Evolutionary conservation across 2,888 invertebrate species (phyloP).

Genomic region (Caenorhabditis plicata): DNA sequence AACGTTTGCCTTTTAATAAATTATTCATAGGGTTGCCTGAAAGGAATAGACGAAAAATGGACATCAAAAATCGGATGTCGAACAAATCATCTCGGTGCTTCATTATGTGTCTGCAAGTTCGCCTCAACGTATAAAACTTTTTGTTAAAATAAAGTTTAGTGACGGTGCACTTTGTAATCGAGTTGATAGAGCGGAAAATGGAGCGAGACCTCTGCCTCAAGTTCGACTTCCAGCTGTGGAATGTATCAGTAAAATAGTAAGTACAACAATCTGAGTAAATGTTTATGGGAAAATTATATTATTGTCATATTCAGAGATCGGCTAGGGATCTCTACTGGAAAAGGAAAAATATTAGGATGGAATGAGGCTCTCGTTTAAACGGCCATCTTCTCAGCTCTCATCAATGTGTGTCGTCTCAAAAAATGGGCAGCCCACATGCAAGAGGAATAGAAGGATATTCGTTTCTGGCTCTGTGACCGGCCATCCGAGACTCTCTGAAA

Average conservation of each 20-base stretch:
- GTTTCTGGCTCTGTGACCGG: too few species aligned
- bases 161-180: slow-evolving; percentile 37
- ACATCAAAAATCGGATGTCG: slow-evolving; percentile 49
- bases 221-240: slow-evolving; percentile 36
- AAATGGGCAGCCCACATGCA: too few species aligned
- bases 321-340: too few species aligned
- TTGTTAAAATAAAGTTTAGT: slow-evolving; percentile 6
- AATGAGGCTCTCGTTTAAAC: too few species aligned
- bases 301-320: too few species aligned
- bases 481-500: too few species aligned
- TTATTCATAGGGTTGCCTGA: slow-evolving; percentile 42
- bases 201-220: slow-evolving; percentile 29
- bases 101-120: slow-evolving; percentile 56
- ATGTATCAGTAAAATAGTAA: slow-evolving; percentile 34
- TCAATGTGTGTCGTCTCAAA: too few species aligned
- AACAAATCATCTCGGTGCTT: slow-evolving; percentile 48
- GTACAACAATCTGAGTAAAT: not conserved
- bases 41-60: slow-evolving; percentile 42
- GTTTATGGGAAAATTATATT: too few species aligned
- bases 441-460: too few species aligned
- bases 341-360: too few species aligned
- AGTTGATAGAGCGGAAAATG: slow-evolving; percentile 35
- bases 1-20: too few species aligned
- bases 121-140: not conserved
- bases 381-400: too few species aligned